phyloP scores from a whole-genome alignment of 2,888 invertebrate species.

The Pyrgus malvae region DNA sequence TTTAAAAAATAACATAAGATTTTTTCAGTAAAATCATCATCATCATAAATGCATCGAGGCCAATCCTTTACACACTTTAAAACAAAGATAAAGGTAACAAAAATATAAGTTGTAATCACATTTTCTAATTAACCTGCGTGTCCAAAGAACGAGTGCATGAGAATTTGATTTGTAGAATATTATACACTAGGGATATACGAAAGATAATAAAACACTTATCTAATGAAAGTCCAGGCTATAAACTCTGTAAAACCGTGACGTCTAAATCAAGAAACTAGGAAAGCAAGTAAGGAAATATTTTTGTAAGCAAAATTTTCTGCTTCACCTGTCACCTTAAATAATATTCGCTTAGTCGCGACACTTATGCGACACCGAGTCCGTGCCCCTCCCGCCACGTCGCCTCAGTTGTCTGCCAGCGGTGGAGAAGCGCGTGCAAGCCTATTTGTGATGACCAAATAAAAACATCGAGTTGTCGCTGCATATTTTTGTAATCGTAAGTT shows the following conservation, averaged over 20 bases:
- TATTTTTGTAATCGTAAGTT: neutral
- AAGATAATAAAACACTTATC: neutral
- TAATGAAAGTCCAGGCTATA: neutral
- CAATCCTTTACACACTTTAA: neutral
- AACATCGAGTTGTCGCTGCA: neutral
- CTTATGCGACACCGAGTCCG: neutral
- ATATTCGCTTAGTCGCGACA: neutral
- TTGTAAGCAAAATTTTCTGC: neutral
- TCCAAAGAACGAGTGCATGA: neutral
- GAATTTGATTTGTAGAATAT: neutral
- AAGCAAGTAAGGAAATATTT: neutral
- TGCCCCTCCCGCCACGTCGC: neutral
- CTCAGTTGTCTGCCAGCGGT: neutral
- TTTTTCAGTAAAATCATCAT: too few relatives aligned
- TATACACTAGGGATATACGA: neutral
- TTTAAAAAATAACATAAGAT: too few relatives aligned
- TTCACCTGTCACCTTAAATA: neutral
- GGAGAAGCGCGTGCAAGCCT: neutral
- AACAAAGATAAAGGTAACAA: neutral
- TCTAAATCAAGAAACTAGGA: neutral
- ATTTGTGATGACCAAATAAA: neutral
- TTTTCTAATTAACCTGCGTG: neutral
- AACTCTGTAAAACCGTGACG: neutral
- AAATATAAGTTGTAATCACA: neutral
- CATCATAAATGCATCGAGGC: neutral